Base-by-base conservation (phyloP, 2,888 invertebrate species). In the Mythimna impura region DNA sequence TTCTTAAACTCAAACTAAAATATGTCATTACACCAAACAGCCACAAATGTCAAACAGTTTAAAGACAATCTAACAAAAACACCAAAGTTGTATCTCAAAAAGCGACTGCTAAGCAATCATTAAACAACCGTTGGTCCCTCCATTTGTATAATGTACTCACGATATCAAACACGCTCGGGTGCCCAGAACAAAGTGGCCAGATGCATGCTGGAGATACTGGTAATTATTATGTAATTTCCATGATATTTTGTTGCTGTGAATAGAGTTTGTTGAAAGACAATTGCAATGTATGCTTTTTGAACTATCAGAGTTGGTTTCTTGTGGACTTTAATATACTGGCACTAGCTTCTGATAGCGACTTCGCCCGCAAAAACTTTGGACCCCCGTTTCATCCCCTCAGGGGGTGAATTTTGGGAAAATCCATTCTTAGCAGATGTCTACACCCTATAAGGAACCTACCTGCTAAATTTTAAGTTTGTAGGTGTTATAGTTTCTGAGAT, bases 191-290 rank as follows among this genome's bases (percentile, higher is more conserved):
- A 85, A 85, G 78, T 74, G 74, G 61, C 78, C 65, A 82, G 85
- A 85, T 83, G 80, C 71, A 82, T 80, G 76, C 63, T 64, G 61
- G 14, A 77, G 86, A 85, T 85, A 85, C 25, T 60, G 25, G 68
- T 83, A 78, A 84, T 85, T 82, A 85, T 85, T 80, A 78, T 76
- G 86, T 85, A 76, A 82, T 84, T 85, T 80, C 64, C 73, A 65
- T 63, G 64, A 66, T 67, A 69, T 84, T 80, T 83, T 71, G 66
- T 83, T 71, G 66, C 76, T 75, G 75, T 43, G 65, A 79, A 67
- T 57, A 55, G n/a, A 58, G 22, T 25, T 65, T 68, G 62, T 71
- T 77, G 50, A 58, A 81, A 68, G 67, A 80, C 76, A 76, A 58
- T 71, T 76, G 72, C 50, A 54, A 67, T 71, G 47, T 25, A 20